Conservation (phyloP, 2,113 vertebrate species). For the Procavia capensis region DNA sequence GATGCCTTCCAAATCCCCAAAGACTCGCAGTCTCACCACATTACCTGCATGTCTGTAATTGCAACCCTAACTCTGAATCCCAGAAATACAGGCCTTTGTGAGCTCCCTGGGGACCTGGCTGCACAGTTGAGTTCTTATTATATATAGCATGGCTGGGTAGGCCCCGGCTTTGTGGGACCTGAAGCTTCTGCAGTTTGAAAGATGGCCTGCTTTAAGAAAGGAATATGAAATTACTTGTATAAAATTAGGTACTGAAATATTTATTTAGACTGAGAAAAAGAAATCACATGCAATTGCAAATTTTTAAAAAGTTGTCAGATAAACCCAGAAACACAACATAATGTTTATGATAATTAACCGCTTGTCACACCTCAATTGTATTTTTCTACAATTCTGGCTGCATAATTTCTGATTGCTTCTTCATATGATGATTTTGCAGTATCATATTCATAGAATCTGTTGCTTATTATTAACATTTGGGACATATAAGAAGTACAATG, state of each 20-base stretch:
- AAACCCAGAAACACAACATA: background rate
- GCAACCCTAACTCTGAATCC: background rate
- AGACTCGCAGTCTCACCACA: background rate
- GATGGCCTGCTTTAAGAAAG: background rate
- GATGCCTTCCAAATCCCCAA: background rate
- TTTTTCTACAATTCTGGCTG: background rate
- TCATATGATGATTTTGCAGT: background rate
- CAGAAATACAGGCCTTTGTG: background rate
- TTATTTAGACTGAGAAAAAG: background rate
- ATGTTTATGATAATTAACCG: background rate
- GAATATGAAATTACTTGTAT: background rate
- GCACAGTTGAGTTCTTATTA: background rate
- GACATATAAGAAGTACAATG: background rate
- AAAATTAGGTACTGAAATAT: background rate
- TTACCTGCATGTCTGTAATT: background rate
- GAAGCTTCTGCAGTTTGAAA: background rate
- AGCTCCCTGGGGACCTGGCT: background rate
- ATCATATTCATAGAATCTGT: background rate
- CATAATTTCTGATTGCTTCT: background rate
- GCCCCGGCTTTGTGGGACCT: background rate
- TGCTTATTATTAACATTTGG: background rate
- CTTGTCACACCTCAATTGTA: background rate
- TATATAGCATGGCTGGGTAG: background rate
- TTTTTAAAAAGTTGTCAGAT: background rate
- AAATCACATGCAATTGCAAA: background rate